Conservation (phyloP, 2,113 vertebrate species). For the Dipodomys merriami region DNA sequence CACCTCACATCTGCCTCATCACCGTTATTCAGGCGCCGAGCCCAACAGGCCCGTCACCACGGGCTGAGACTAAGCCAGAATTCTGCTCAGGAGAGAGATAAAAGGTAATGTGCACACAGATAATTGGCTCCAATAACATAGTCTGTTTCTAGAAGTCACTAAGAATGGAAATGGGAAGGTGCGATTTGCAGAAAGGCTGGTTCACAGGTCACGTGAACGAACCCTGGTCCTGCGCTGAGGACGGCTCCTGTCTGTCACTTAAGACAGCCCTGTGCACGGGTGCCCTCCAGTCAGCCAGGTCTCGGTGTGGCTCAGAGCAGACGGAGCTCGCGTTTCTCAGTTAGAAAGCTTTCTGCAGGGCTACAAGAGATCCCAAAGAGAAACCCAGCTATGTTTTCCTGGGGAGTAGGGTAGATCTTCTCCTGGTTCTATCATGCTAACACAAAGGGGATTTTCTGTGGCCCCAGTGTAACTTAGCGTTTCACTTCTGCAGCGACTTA, state of each 20-base stretch:
- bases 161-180: background rate
- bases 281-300: accelerated
- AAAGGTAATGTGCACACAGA: background rate
- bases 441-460: accelerated
- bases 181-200: background rate
- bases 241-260: accelerated
- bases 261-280: accelerated
- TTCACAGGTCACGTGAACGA: background rate
- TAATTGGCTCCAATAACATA: background rate
- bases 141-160: background rate
- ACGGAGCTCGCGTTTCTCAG: too few relatives aligned
- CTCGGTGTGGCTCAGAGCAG: accelerated
- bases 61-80: slow-evolving; percentile 30
- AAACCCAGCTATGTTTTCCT: background rate
- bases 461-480: accelerated
- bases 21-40: background rate
- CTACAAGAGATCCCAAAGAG: background rate
- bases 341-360: background rate
- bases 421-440: too few relatives aligned
- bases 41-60: background rate
- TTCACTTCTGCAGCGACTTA: background rate
- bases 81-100: background rate
- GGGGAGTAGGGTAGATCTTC: background rate
- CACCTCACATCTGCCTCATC: background rate
- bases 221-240: background rate